These are phyloP conservation scores for Xyrichtys novacula DNA, from an alignment of 2,797 vertebrate species.

Conservation along the genomic window DNA sequence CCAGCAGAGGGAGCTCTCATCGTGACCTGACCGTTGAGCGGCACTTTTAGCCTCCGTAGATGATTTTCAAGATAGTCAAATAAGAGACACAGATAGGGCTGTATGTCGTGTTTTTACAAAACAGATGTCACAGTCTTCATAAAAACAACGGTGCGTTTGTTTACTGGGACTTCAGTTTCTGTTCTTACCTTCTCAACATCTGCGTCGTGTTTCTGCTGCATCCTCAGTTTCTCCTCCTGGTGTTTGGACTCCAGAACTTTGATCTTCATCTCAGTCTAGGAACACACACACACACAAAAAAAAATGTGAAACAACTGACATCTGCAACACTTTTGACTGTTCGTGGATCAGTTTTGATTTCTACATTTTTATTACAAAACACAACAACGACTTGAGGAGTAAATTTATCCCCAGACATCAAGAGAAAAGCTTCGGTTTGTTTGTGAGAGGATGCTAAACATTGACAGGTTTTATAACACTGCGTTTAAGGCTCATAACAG, in stretches of 20 bases:
- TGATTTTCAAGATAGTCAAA: too few relatives aligned
- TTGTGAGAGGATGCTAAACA: constrained; percentile 19
- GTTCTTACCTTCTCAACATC: constrained; percentile 93
- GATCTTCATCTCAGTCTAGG: constrained; percentile 89
- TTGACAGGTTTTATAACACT: constrained; percentile 11
- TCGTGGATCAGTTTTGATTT: constrained; percentile 8
- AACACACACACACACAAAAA: constrained; percentile 14
- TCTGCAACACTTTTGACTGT: too few relatives aligned
- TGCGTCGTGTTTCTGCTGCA: constrained; percentile 93
- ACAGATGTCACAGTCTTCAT: too few relatives aligned
- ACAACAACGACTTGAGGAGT: constrained; percentile 7
- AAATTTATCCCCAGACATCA: constrained; percentile 24
- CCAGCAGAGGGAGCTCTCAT: too few relatives aligned
- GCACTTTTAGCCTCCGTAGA: too few relatives aligned
- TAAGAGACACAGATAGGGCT: too few relatives aligned
- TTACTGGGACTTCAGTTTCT: constrained; percentile 11
- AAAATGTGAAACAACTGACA: too few relatives aligned
- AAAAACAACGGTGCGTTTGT: too few relatives aligned
- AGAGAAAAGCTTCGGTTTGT: not conserved
- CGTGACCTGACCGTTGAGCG: too few relatives aligned
- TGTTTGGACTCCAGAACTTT: constrained; percentile 92
- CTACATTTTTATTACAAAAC: not conserved
- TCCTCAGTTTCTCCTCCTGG: constrained; percentile 93
- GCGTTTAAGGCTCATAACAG: too few relatives aligned
- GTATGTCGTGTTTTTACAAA: too few relatives aligned